These are phyloP conservation scores for Meles meles DNA, from an alignment of 2,113 vertebrate species.

Conservation along the genomic window DNA sequence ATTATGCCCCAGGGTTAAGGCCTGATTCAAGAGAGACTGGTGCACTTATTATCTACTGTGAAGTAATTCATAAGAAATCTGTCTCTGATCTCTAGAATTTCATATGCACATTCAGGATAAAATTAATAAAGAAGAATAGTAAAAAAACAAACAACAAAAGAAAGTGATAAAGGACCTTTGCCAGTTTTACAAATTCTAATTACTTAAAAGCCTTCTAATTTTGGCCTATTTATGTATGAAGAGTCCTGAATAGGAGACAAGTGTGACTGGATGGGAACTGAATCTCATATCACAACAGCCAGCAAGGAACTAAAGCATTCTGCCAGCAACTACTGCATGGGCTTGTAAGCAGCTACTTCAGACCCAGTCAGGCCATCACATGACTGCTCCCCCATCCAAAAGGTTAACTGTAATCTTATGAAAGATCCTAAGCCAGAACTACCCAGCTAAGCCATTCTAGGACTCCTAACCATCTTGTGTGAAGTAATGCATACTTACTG, in stretches of 20 bases:
- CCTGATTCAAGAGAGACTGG: neutral
- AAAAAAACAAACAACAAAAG: neutral
- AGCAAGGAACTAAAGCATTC: neutral
- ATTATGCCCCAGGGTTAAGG: neutral
- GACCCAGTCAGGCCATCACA: neutral
- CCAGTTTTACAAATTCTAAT: neutral
- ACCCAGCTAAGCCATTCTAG: neutral
- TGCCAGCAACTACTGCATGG: neutral
- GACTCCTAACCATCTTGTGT: neutral
- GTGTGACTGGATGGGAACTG: neutral
- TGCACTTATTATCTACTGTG: neutral
- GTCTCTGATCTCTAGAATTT: neutral
- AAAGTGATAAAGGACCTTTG: neutral
- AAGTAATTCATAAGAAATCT: neutral
- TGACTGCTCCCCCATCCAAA: no score
- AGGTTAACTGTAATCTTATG: neutral
- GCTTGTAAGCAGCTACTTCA: neutral
- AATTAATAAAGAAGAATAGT: neutral
- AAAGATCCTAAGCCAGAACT: neutral
- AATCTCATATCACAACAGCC: neutral
- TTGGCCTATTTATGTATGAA: neutral
- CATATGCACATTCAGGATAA: neutral
- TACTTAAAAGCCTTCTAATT: neutral
- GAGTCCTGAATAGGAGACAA: neutral
- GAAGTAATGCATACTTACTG: neutral